Evolutionary conservation across 1,140 invertebrate genomes (phyloP), one percentile per base, ranked within the genome.

Genomic region (Camponotus floridanus): DNA sequence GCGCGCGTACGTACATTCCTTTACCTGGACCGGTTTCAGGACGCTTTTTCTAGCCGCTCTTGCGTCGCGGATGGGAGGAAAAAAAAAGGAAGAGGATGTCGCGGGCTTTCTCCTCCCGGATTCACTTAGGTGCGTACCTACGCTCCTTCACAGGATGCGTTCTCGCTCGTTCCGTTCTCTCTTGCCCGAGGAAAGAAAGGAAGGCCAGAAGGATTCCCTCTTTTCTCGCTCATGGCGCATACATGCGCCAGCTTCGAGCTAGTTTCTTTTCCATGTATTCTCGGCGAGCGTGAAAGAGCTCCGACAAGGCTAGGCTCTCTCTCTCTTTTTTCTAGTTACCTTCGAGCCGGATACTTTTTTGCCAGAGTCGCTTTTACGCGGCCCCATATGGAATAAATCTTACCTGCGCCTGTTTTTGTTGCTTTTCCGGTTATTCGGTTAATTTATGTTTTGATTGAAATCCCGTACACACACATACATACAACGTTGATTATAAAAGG

Each of bases 1-100:
- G 68, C 55, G 67, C 42, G 36, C 42, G 36, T 59, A 57, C 78
- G 21, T 31, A 31, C 48, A 45, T 73, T 83, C 79, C 21, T 59
- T 39, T 31, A 83, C 26, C 68, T 74, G 79, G 68, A 74, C 79
- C 79, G 79, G 79, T 83, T 83, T 26, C 68, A 15, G 67, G 68
- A n/a, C 18, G 39, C 13, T 83, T 62, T 74, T 71, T 73, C 55
- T 39, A 57, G 39, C 26, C 13, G 33, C n/a, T 85, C 61, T 55
- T 76, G 18, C 36, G 13, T 26, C 21, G 21, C 0, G 13, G 26
- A 26, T 26, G 26, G 26, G 42, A 5, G 6, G 13, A 42, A 13
- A 0, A 79, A 51, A 64, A 61, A 48, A n/a, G 15, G 26, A 65
- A 31, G 59, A 51, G 62, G 42, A 11, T 55, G 65, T 80, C 68